phyloP scores from a whole-genome alignment of 2,888 invertebrate genomes.

The Habroteleia sp. region DNA sequence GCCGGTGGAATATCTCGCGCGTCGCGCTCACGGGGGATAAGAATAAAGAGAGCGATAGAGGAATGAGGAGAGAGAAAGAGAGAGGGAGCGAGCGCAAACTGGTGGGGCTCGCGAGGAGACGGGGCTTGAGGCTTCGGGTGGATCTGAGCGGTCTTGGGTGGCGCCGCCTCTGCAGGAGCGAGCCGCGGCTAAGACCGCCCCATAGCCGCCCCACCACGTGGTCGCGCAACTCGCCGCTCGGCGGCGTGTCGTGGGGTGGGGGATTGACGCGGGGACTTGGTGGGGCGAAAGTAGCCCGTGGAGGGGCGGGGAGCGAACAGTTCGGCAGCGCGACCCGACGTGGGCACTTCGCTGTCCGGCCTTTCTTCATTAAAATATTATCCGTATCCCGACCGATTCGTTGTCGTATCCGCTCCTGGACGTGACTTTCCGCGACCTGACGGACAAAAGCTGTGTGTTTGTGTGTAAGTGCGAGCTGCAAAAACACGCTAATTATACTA shows the following conservation, averaged over 20 bases:
- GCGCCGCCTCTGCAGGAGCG: conserved; percentile 64
- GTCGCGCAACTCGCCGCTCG: conserved; percentile 54
- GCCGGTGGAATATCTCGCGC: conserved; percentile 65
- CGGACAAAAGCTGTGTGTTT: conserved; percentile 37
- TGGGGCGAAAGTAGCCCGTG: conserved; percentile 74
- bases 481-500: conserved; percentile 38
- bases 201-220: conserved; percentile 57
- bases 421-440: conserved; percentile 41
- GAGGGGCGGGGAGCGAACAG: conserved; percentile 80
- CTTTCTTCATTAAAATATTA: conserved; percentile 81
- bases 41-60: conserved; percentile 25
- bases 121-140: conserved; percentile 25
- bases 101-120: conserved; percentile 34
- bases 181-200: conserved; percentile 62
- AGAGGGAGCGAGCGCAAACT: conserved; percentile 10
- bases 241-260: conserved; percentile 61
- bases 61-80: conserved; percentile 22
- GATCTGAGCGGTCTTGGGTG: conserved; percentile 23
- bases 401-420: conserved; percentile 64
- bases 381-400: conserved; percentile 72
- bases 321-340: conserved; percentile 81
- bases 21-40: conserved; percentile 42
- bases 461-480: conserved; percentile 26
- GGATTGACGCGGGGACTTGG: conserved; percentile 52
- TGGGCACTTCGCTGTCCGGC: conserved; percentile 81